phyloP scores from a whole-genome alignment of 2,113 vertebrate genomes.

The Tupaia chinensis region DNA sequence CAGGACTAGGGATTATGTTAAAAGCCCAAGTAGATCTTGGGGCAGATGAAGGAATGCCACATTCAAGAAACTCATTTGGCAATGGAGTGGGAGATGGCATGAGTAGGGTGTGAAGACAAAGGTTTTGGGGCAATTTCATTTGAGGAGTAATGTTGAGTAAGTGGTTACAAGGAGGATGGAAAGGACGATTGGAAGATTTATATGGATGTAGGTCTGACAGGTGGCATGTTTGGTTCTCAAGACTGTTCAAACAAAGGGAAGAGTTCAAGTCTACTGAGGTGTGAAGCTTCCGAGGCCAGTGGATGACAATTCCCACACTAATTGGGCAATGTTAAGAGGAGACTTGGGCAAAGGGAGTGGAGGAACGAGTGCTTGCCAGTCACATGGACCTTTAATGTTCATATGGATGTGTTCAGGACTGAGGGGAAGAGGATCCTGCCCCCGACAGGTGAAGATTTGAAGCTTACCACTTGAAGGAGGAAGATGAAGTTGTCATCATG shows the following conservation, averaged over 20 bases:
- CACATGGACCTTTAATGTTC: rapidly evolving
- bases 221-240: not conserved
- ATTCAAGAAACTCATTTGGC: not conserved
- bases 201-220: not conserved
- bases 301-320: not conserved
- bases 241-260: not conserved
- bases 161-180: not conserved
- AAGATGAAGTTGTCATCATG: not conserved
- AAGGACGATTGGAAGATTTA: not conserved
- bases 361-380: not conserved
- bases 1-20: not conserved
- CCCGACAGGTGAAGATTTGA: not conserved
- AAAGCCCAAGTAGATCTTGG: not conserved
- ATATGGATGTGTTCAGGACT: not conserved
- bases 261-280: not conserved
- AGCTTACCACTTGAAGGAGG: not conserved
- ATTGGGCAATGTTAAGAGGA: not conserved
- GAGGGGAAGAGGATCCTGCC: not conserved
- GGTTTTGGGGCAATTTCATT: not conserved
- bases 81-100: not conserved
- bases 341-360: not conserved
- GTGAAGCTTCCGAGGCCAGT: not conserved
- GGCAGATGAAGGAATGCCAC: not conserved
- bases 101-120: not conserved
- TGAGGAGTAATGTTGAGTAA: not conserved